Base-by-base conservation (phyloP, 2,888 invertebrate genomes). In the Altica lythri region DNA sequence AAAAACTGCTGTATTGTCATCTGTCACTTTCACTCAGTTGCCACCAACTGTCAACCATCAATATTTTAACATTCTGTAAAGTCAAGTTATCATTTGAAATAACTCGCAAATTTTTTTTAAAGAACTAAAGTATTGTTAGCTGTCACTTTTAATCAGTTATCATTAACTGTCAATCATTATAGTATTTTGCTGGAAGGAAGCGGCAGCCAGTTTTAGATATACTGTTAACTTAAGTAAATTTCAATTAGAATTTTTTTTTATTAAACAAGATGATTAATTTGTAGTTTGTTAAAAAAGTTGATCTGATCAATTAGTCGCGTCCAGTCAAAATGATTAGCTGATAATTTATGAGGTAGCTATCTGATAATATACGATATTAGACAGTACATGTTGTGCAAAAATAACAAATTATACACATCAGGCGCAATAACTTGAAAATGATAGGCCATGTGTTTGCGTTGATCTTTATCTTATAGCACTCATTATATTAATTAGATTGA, bases 381-480 rank as follows among this genome's bases (percentile, higher is more conserved):
- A 35, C 30, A 25, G 48, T 45, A 49, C 53, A 49, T 55, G n/a
- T n/a, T n/a, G 52, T 40, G 45, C 52, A 45, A 49, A 56, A 52
- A 52, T 48, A 55, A 50, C 50, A 55, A 55, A 55, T 55, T 55
- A 50, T 34, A 50, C 32, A 34, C 46, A 55, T 50, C 55, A 25
- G 29, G 35, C 16, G 45, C 49, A 40, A 32, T 55, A 55, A 50
- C 45, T 50, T 46, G 55, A 50, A 50, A 55, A 55, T 55, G 48
- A 55, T 55, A 55, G 55, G 55, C 50, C 50, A 34, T 50, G 55
- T 55, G 55, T 55, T 44, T 48, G 45, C 27, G 44, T 32, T 19
- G 50, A 50, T 50, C 35, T 42, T 40, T 50, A 55, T 55, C 55
- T 46, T 27, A 22, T 16, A 16, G 22, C 2, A 12, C 45, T 49